Evolutionary conservation across 2,113 vertebrate genomes (phyloP).

Genomic region (Cheilinus undulatus): DNA sequence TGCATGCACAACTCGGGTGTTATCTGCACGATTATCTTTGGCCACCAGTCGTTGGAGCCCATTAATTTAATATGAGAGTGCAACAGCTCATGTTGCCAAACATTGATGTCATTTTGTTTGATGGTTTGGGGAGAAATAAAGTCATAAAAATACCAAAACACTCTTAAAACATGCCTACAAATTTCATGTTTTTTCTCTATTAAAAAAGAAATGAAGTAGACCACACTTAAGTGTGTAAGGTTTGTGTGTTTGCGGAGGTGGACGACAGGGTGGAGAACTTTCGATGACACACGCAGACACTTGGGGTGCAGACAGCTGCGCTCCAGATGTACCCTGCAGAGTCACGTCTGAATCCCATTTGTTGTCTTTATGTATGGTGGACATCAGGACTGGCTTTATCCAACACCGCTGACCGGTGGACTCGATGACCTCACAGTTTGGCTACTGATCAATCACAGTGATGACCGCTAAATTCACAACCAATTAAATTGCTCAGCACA

Average conservation of each 20-base stretch:
- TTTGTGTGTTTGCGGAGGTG: slow-evolving; percentile 48
- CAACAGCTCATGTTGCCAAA: slow-evolving; percentile 36
- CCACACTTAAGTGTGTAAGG: neutral
- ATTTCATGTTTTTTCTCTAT: neutral
- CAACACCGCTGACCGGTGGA: slow-evolving; percentile 56
- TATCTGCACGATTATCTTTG: slow-evolving; percentile 28
- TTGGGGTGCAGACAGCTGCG: slow-evolving; percentile 70
- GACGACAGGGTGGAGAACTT: slow-evolving; percentile 47
- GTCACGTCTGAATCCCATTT: slow-evolving; percentile 76
- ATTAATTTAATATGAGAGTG: slow-evolving; percentile 50
- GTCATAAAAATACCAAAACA: slow-evolving; percentile 9
- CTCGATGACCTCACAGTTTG: slow-evolving; percentile 46
- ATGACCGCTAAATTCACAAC: neutral
- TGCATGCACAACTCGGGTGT: slow-evolving; percentile 35
- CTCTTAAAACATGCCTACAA: neutral
- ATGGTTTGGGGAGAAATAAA: slow-evolving; percentile 20
- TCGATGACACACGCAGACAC: slow-evolving; percentile 67
- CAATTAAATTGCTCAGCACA: neutral
- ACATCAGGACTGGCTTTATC: slow-evolving; percentile 54
- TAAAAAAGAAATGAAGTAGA: neutral
- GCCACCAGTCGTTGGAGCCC: slow-evolving; percentile 35
- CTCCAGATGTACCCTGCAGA: slow-evolving; percentile 72
- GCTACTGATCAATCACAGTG: slow-evolving; percentile 56
- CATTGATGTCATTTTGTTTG: slow-evolving; percentile 47
- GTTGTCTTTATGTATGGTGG: slow-evolving; percentile 71